Evolutionary conservation across 2,888 invertebrate genomes (phyloP).

Genomic region (Meghimatium bilineatum): DNA sequence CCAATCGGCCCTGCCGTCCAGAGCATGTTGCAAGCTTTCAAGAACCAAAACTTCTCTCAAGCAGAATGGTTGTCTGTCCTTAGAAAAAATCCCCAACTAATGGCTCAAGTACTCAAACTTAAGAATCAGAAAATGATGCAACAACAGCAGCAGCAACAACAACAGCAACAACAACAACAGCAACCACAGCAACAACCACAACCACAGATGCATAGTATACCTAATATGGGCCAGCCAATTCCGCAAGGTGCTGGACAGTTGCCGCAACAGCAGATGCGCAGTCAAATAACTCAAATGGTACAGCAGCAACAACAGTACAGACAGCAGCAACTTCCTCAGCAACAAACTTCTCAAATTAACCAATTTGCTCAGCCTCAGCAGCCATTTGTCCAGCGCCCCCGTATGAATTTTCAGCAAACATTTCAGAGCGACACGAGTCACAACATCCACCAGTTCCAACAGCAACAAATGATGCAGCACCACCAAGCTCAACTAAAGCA

Average conservation of each 20-base stretch:
- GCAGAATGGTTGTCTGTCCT: conserved; percentile 93
- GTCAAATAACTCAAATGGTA: conserved; percentile 53
- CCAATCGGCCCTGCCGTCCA: conserved; percentile 70
- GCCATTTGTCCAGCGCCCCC: conserved; percentile 63
- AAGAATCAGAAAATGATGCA: conserved; percentile 67
- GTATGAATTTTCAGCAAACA: conserved; percentile 58
- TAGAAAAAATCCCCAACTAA: conserved; percentile 94
- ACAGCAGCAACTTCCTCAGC: conserved; percentile 67
- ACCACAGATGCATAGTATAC: conserved; percentile 55
- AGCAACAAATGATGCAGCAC: conserved; percentile 69
- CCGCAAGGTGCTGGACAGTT: conserved; percentile 53
- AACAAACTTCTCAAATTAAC: conserved; percentile 73
- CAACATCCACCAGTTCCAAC: conserved; percentile 69
- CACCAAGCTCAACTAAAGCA: conserved; percentile 76
- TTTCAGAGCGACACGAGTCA: conserved; percentile 63
- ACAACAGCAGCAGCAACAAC: conserved; percentile 52
- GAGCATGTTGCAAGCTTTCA: conserved; percentile 90
- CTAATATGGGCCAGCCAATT: conserved; percentile 63
- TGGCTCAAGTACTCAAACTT: conserved; percentile 96
- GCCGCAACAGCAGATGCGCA: conserved; percentile 58
- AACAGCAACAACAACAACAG: conserved; percentile 59
- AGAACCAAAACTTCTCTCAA: conserved; percentile 92
- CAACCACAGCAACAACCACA: conserved; percentile 58
- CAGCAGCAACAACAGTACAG: conserved; percentile 55
- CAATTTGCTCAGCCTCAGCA: conserved; percentile 72